Evolutionary conservation across 2,888 invertebrate genomes (phyloP), one percentile per base, ranked within the genome.

Genomic region (Tinea pellionella): DNA sequence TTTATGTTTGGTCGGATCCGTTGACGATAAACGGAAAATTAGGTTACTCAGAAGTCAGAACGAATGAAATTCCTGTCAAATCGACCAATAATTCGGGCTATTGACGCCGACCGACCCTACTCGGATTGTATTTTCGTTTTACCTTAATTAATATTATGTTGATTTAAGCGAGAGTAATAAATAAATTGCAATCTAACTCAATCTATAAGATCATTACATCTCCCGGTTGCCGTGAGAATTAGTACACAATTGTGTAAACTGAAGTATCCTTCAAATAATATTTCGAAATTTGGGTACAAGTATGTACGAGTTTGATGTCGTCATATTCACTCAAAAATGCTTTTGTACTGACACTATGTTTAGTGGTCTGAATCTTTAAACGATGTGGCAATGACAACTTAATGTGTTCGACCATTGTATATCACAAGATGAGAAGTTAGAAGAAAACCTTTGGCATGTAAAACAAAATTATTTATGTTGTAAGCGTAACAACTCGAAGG

Each of bases 231-330:
- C 69, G 70, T 76, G 79, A 69, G 78, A 79, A 78, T 69, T 67
- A 68, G 72, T 66, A 66, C 63, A 66, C 62, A 63, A 71, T 78
- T 78, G 75, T 73, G 78, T 68, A 30, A 71, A 74, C 73, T 70
- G 71, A 74, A 72, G 68, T 71, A 71, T 71, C 74, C 71, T 73
- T 73, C 60, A 71, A 71, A 70, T 74, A 71, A 65, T 64, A 69
- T 82, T 79, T 77, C 75, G 77, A 75, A 78, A 83, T 70, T 65
- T 67, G 61, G 66, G 69, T 66, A 47, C 59, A 29, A 9, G 57
- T 57, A 32, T 30, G 12, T 47, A 47, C 24, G 24, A 24, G 6
- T 53, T 9, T 1, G 30, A 66, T 77, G 74, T 75, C 74, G 72
- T 71, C 77, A 77, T 69, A 62, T 67, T 65, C 62, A 64, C 68